Evolutionary conservation across 2,113 vertebrate genomes (phyloP), one percentile per base, ranked within the genome.

Genomic region (Centrocercus urophasianus): DNA sequence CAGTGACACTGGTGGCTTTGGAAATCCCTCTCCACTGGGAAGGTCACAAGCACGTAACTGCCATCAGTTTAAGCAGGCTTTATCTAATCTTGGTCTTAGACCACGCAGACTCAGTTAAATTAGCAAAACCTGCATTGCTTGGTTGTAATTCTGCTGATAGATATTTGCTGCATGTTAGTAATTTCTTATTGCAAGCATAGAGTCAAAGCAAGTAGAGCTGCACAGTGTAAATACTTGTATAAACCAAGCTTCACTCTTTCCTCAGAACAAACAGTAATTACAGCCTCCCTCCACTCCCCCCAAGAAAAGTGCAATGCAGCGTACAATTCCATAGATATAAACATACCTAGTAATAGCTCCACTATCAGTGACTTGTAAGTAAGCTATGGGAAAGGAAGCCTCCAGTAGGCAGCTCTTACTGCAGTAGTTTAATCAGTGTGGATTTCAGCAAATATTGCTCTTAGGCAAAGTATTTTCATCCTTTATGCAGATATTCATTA

Each of bases 401-500:
- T 85, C 21, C 77, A 73, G 69, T 10, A 89, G 85, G 30, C 74
- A 43, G 48, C 36, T 88, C 50, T 65, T 90, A 60, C 61, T 30
- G 67, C 85, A 61, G n/a, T 64, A 34, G 80, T 87, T 88, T 91
- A 75, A 71, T 73, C 61, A 86, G 38, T 69, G 36, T 90, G 80
- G 78, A 75, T 91, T 93, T 87, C 76, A 90, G 60, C 43, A 76
- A 89, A 64, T 45, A 25, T 17, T 92, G 54, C 80, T 93, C 67
- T 91, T 76, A 80, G 88, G 67, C 12, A 61, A 88, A 42, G 28
- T 60, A 28, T 18, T 91, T 95, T 83, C 20, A 50, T 80, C 42
- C 9, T 38, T 88, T 83, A 75, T 30, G 43, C 30, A 83, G 48
- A 50, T 92, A 60, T 77, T 74, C 4, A 38, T 79, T 76, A 27